Evolutionary conservation across 2,888 invertebrate genomes (phyloP), one percentile per base, ranked within the genome.

Genomic region (Phrixothrix hirtus): DNA sequence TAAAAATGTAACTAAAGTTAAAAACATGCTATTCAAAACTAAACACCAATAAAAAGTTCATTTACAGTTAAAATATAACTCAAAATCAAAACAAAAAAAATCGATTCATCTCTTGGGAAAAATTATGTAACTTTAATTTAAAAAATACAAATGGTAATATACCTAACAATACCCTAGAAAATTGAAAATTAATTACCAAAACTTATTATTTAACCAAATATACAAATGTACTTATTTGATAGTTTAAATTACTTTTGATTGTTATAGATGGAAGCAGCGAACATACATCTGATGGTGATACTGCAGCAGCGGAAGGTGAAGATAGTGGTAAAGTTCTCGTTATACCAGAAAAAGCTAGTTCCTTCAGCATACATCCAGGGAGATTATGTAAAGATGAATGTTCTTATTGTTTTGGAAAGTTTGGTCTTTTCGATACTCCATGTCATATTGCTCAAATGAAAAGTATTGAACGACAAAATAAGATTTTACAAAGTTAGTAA

Each of bases 381-480:
- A 77, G 91, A 6, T 75, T 90, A 39, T 92, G 92, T 70, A 86
- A 86, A 71, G 91, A 92, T 75, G 90, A 91, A 65, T 92, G 92
- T 69, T 88, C 87, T 68, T 91, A 91, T 72, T 92, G 92, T 68
- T 89, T 89, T 47, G 91, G 91, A 6, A 92, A 90, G 74, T 92
- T 92, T 64, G 92, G 92, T 0, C 81, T 89, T 0, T 85, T 90
- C 58, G 92, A 92, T 67, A 92, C 92, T 0, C 92, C 92, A 0
- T 90, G 90, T 75, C 92, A 92, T 69, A 86, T 92, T 41, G 92
- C 90, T 0, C 91, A 91, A 75, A 86, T 92, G 72, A 92, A 92
- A 64, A 88, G 88, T 42, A 79, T 82, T 1, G 91, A 91, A 52
- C 76, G 89, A n/a, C 89, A 90, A 72, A 85, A 86, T 69, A 89